Percentiles rank a stretch among this genome's conserved stretches.
phyloP scores from a whole-genome alignment of 2,888 invertebrate species.

The Watsonalla binaria region DNA sequence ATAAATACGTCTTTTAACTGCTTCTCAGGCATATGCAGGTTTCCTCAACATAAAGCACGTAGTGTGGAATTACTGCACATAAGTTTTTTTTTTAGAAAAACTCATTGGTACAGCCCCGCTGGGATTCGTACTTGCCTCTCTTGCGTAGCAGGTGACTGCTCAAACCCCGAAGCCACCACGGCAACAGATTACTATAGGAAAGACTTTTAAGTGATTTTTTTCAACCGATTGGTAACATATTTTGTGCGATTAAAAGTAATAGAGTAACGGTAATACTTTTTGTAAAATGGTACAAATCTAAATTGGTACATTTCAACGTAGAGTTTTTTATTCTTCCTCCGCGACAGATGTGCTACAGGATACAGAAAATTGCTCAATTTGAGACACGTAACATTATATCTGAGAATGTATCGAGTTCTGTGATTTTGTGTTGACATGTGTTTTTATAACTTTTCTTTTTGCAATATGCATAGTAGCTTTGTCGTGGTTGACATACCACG shows the following conservation, averaged over 20 bases:
- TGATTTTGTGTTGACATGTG: conserved; percentile 37
- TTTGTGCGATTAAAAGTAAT: neutral
- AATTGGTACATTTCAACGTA: conserved; percentile 49
- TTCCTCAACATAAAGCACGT: too few relatives aligned
- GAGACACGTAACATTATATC: conserved; percentile 64
- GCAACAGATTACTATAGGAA: too few relatives aligned
- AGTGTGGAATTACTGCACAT: too few relatives aligned
- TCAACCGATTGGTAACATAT: neutral
- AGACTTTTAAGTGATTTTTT: neutral
- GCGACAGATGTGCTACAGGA: conserved; percentile 69
- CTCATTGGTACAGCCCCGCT: too few relatives aligned
- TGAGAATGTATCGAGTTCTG: conserved; percentile 61
- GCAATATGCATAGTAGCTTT: neutral
- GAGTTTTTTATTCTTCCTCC: conserved; percentile 43
- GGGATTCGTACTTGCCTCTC: too few relatives aligned
- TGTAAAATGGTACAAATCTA: conserved; percentile 17
- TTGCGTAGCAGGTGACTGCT: too few relatives aligned
- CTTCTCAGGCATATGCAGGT: too few relatives aligned
- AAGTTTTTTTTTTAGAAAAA: too few relatives aligned
- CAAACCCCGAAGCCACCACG: too few relatives aligned
- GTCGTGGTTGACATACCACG: neutral
- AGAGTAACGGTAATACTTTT: neutral
- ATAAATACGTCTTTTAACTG: too few relatives aligned
- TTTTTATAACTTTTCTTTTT: conserved; percentile 13
- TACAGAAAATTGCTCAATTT: conserved; percentile 68